Base-by-base conservation (phyloP, 2,888 invertebrate species). In the Steinernema scapterisci region DNA sequence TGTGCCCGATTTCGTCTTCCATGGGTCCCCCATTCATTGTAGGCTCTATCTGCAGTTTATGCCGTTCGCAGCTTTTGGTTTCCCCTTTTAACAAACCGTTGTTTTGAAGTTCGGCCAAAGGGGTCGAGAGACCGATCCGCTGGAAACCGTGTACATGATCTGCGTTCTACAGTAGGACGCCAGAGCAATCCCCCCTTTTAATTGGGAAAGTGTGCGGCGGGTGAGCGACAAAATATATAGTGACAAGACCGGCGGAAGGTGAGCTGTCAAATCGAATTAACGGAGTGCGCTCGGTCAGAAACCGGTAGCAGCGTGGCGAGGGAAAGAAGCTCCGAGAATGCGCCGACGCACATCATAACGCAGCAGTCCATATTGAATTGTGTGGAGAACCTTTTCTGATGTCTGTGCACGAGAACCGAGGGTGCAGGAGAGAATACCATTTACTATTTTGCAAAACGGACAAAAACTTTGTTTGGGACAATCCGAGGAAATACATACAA, bases 211-310 rank as follows among this genome's bases (percentile, higher is more conserved):
- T 63, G 63, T 63, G 63, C 63, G 63, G 63, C 63, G 27, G 16
- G 63, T 25, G 63, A 63, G 63, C 63, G 63, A 31, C 63, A 63
- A 52, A 63, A 63, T 63, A 54, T 23, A 63, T 63, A 31, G 63
- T 63, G 63, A 63, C 63, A 27, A 63, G 63, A 63, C 31, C 63
- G 63, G 19, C 63, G 63, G 63, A 63, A 63, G 63, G 63, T 63
- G 63, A 63, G 63, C 63, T 63, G 63, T 63, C 63, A 63, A 63
- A 63, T 63, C 63, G 63, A 63, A 63, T 63, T 63, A 63, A 19
- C 63, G 63, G 63, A 63, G 63, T 27, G 9, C 63, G 63, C 63
- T 63, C 63, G 31, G 63, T 13, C 63, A 27, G 31, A 63, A 63
- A 63, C 63, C 63, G 63, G 63, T 63, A 63, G 38, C 38, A 38